Base-by-base conservation (phyloP, 2,888 invertebrate species). In the Panzeria rudis region DNA sequence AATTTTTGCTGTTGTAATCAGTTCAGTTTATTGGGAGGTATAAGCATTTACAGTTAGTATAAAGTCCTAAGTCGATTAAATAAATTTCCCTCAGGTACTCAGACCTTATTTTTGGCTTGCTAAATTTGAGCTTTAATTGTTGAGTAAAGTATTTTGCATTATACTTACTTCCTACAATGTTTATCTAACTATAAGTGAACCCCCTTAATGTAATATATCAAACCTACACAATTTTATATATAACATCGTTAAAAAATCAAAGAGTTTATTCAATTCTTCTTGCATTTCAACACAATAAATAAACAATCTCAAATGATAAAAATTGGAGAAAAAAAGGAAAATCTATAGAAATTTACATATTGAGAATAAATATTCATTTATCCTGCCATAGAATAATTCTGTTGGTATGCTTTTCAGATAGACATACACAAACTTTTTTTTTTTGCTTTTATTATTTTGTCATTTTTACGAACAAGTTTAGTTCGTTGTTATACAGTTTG, bases 401-500 rank as follows among this genome's bases (percentile, higher is more conserved):
- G 35, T n/a, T 32, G n/a, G 56, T 54, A 15, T 32, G 8, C 23
- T 50, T 44, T 61, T 15, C 1, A 15, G 41, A 7, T 3, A 20
- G 20, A n/a, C n/a, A n/a, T n/a, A 20, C 11, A 61, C 20, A 61
- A 11, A 38, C 4, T 2, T 59, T 59, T 29, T 35, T 20, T 35
- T 47, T 17, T 29, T 47, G 59, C 4, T 61, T 73, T 66, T 54
- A 47, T 69, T 54, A 41, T 62, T 62, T 72, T 80, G 64, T 80
- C 64, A 59, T 47, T 73, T 66, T 25, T 73, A 8, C 8, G 69
- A 83, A 77, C 82, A 72, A 77, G 82, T 83, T 83, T 71, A 71
- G 76, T 76, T 71, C n/a, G 76, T 77, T 79, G 62, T 79, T 41
- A 44, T 47, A 17, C 32, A 52, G 29, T 35, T 17, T 68, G 3